A percentile compares a stretch with the other conserved stretches of the same genome.
Evolutionary conservation across 2,113 vertebrate species (phyloP).

Genomic region (Procavia capensis): DNA sequence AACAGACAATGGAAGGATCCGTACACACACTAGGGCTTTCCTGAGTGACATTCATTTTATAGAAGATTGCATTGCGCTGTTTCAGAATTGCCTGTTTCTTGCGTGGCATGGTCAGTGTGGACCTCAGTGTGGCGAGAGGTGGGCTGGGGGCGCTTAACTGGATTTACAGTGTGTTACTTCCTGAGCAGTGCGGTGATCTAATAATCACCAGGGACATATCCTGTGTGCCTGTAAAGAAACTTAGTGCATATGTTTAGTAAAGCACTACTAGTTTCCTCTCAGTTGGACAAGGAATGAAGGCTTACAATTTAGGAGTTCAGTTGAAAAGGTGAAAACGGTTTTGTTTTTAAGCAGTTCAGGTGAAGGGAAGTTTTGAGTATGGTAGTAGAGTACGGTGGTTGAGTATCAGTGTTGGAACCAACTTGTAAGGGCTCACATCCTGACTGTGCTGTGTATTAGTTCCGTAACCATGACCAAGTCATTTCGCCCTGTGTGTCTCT

Average conservation of each 20-base stretch:
- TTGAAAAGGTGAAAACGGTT: slow-evolving; percentile 26
- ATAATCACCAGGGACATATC: slow-evolving; percentile 37
- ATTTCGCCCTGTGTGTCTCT: not conserved
- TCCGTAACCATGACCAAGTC: not conserved
- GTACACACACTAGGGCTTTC: slow-evolving; percentile 4
- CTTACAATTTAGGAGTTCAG: slow-evolving; percentile 44
- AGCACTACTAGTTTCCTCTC: slow-evolving; percentile 6
- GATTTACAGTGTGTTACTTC: slow-evolving; percentile 63
- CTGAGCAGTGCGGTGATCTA: slow-evolving; percentile 37
- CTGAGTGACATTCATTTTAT: slow-evolving; percentile 59
- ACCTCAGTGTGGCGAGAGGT: slow-evolving; percentile 54
- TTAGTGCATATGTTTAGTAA: slow-evolving; percentile 32
- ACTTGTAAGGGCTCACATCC: not conserved
- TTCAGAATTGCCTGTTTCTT: slow-evolving; percentile 47
- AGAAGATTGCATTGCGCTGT: not conserved
- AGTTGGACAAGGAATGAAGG: not conserved
- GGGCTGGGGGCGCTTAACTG: slow-evolving; percentile 66
- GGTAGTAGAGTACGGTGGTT: not conserved
- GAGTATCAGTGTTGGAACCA: not conserved
- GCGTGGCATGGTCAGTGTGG: slow-evolving; percentile 23
- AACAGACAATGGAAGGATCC: slow-evolving; percentile 52
- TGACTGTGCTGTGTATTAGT: not conserved
- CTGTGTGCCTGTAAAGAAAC: slow-evolving; percentile 45
- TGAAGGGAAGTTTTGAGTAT: not conserved
- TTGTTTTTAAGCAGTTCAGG: not conserved